phyloP scores from a whole-genome alignment of 2,888 invertebrate species.

The Lamellibrachia columna region DNA sequence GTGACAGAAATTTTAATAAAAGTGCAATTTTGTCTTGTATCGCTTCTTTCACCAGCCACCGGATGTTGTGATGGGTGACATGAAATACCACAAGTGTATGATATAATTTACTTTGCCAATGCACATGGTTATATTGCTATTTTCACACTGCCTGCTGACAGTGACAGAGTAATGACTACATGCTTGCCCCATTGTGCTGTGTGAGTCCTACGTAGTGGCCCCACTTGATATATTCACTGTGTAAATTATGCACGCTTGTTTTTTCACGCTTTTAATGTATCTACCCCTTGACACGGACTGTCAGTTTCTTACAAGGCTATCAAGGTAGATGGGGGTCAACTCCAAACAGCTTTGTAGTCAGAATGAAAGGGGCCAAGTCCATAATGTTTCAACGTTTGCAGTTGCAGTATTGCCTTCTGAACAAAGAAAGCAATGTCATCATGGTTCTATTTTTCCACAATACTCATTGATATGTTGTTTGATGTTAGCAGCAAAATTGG shows the following conservation, averaged over 20 bases:
- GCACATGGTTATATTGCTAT: background rate
- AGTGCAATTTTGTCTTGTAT: background rate
- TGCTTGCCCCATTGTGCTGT: background rate
- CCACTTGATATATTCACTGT: conserved; percentile 12
- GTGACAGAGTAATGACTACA: background rate
- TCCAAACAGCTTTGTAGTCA: background rate
- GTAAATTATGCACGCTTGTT: conserved; percentile 12
- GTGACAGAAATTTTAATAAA: background rate
- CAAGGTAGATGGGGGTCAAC: background rate
- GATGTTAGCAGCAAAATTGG: background rate
- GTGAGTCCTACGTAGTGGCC: background rate
- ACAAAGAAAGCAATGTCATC: background rate
- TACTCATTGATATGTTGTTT: background rate
- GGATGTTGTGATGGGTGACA: background rate
- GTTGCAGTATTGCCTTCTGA: background rate
- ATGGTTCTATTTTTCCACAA: background rate
- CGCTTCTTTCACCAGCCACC: background rate
- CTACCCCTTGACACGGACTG: background rate
- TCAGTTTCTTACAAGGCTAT: background rate
- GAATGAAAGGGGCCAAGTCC: background rate
- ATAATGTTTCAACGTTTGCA: too few species aligned
- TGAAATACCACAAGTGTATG: background rate
- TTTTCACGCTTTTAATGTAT: background rate
- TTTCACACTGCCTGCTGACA: background rate
- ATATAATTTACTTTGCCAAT: background rate